These are phyloP conservation scores for Heliangelus exortis DNA, from an alignment of 2,797 vertebrate species.

Conservation along the genomic window DNA sequence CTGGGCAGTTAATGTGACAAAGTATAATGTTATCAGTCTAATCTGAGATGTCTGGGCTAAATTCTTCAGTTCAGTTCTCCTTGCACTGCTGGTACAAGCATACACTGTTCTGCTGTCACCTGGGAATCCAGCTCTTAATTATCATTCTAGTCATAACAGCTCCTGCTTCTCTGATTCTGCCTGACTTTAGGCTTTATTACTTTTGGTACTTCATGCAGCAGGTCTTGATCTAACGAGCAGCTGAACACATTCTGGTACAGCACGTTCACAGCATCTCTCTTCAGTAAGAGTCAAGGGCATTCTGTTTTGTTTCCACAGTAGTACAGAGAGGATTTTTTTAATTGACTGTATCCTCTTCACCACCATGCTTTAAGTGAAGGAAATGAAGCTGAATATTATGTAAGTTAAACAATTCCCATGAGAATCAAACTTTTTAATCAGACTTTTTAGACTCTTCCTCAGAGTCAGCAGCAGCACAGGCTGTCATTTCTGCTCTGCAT, in stretches of 20 bases:
- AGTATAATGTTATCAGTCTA: neutral
- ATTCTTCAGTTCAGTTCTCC: neutral
- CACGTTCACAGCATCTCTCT: neutral
- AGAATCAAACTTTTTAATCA: neutral
- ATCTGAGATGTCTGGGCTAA: neutral
- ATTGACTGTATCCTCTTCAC: neutral
- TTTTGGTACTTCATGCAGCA: neutral
- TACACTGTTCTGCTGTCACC: neutral
- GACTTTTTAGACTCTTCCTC: neutral
- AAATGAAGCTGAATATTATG: neutral
- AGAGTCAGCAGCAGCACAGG: neutral
- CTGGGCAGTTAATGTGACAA: neutral
- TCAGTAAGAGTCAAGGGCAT: neutral
- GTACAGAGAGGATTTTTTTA: neutral
- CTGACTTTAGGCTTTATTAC: neutral
- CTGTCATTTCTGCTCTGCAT: neutral
- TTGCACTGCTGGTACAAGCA: neutral
- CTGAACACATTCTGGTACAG: neutral
- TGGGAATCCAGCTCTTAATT: slow-evolving; percentile 30
- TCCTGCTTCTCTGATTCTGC: neutral
- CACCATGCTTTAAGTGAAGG: neutral
- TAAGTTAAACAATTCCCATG: neutral
- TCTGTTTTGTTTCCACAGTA: neutral
- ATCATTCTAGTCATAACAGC: slow-evolving; percentile 1
- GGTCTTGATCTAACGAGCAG: neutral